Evolutionary conservation across 2,888 invertebrate species (phyloP).

Genomic region (Cosmia trapezina): DNA sequence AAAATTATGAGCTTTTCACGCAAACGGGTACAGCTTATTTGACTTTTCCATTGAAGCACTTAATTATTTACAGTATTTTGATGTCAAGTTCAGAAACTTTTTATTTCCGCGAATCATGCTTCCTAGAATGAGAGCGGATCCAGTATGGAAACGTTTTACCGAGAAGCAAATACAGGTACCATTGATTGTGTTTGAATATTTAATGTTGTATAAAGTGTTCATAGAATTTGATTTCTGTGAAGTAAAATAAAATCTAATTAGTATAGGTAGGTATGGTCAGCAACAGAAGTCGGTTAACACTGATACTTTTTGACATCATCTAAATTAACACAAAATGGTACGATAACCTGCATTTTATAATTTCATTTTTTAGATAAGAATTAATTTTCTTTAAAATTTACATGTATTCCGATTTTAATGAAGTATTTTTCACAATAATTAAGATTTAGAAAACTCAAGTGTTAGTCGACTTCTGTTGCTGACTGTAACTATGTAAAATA

Average conservation of each 20-base stretch:
- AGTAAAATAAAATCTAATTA: background rate
- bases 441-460: too few species aligned
- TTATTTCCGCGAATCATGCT: background rate
- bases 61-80: slow-evolving; percentile 13
- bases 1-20: slow-evolving; percentile 3
- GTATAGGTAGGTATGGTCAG: background rate
- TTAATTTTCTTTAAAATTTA: too few species aligned
- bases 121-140: background rate
- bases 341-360: too few species aligned
- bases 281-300: too few species aligned
- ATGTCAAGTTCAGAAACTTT: background rate
- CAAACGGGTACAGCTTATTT: background rate
- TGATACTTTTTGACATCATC: too few species aligned
- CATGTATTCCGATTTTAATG: too few species aligned
- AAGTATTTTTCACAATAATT: too few species aligned
- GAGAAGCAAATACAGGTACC: background rate
- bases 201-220: background rate
- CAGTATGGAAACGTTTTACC: background rate
- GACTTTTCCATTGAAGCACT: background rate
- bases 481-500: background rate
- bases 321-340: too few species aligned
- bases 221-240: background rate
- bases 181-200: background rate
- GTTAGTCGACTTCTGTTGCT: too few species aligned
- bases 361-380: too few species aligned